phyloP scores from a whole-genome alignment of 2,888 invertebrate species.

The Conops quadrifasciatus region DNA sequence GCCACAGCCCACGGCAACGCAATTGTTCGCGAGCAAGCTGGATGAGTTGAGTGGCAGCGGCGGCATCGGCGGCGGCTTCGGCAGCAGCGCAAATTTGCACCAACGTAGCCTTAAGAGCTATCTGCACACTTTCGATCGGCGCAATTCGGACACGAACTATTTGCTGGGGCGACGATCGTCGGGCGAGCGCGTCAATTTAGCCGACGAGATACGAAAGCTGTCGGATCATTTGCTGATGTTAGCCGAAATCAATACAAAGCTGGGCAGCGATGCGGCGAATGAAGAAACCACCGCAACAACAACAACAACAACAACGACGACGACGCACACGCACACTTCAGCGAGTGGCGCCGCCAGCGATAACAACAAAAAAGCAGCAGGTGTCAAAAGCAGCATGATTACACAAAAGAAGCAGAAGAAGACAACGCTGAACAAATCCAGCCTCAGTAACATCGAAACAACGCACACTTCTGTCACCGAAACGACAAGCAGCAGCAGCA shows the following conservation, averaged over 20 bases:
- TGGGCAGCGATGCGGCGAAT: slow-evolving; percentile 47
- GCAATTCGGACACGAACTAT: slow-evolving; percentile 82
- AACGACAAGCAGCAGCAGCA: slow-evolving; percentile 41
- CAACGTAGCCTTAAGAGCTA: slow-evolving; percentile 62
- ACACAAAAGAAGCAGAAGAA: slow-evolving; percentile 10
- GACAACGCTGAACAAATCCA: slow-evolving; percentile 31
- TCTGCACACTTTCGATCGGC: slow-evolving; percentile 71
- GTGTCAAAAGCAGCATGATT: background rate
- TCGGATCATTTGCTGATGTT: slow-evolving; percentile 80
- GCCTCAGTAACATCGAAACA: slow-evolving; percentile 43
- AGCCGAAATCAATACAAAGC: slow-evolving; percentile 71
- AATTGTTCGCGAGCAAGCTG: slow-evolving; percentile 53
- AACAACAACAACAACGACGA: slow-evolving; percentile 29
- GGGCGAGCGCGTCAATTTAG: slow-evolving; percentile 75
- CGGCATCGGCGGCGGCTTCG: slow-evolving; percentile 43
- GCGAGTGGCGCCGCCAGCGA: slow-evolving; percentile 9
- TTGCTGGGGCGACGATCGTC: slow-evolving; percentile 69
- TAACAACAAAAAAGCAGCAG: too few relatives aligned
- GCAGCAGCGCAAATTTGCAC: slow-evolving; percentile 45
- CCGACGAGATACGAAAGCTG: slow-evolving; percentile 84
- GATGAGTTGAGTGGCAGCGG: slow-evolving; percentile 54
- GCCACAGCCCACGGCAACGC: slow-evolving; percentile 42
- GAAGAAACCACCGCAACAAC: slow-evolving; percentile 27
- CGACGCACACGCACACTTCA: too few relatives aligned
- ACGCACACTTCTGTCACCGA: slow-evolving; percentile 44